These are phyloP conservation scores for Drosophila fungiperda DNA, from an alignment of 2,888 invertebrate genomes.

Conservation along the genomic window DNA sequence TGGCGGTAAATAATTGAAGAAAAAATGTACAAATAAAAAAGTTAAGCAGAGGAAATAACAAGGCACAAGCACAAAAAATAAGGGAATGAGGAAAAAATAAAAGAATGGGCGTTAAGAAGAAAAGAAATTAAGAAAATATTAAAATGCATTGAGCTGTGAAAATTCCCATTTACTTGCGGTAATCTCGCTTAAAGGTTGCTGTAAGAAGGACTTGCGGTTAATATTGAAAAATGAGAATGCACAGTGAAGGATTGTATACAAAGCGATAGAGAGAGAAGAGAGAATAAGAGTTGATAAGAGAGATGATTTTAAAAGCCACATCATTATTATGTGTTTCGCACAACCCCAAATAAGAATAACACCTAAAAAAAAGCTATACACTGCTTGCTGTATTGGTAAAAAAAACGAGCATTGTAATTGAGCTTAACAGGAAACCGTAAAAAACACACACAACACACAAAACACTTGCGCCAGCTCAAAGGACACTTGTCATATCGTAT, in stretches of 20 bases:
- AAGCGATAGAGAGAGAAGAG: constrained; percentile 1
- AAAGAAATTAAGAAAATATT: constrained; percentile 68
- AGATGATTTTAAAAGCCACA: constrained; percentile 29
- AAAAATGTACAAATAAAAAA: constrained; percentile 43
- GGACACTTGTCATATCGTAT: constrained; percentile 74
- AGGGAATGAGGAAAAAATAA: constrained; percentile 11
- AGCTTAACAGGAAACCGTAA: constrained; percentile 85
- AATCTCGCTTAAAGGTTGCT: constrained; percentile 67
- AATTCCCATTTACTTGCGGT: constrained; percentile 80
- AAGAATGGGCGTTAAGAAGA: constrained; percentile 31
- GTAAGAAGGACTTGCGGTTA: constrained; percentile 66
- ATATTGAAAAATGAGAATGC: constrained; percentile 28
- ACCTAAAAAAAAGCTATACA: constrained; percentile 27
- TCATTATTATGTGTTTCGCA: constrained; percentile 5
- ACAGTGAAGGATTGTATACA: constrained; percentile 1
- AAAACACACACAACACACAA: constrained; percentile 73
- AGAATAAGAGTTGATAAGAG: constrained; percentile 21
- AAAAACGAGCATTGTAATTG: constrained; percentile 83
- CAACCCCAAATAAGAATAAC: constrained; percentile 30
- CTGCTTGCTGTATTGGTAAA: constrained; percentile 37
- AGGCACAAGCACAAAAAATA: constrained; percentile 30
- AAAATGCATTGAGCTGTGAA: constrained; percentile 76
- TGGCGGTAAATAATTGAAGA: constrained; percentile 53
- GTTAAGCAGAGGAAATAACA: constrained; percentile 32
- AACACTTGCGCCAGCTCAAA: constrained; percentile 57